phyloP scores from a whole-genome alignment of 2,113 vertebrate genomes.

The Antidorcas marsupialis region DNA sequence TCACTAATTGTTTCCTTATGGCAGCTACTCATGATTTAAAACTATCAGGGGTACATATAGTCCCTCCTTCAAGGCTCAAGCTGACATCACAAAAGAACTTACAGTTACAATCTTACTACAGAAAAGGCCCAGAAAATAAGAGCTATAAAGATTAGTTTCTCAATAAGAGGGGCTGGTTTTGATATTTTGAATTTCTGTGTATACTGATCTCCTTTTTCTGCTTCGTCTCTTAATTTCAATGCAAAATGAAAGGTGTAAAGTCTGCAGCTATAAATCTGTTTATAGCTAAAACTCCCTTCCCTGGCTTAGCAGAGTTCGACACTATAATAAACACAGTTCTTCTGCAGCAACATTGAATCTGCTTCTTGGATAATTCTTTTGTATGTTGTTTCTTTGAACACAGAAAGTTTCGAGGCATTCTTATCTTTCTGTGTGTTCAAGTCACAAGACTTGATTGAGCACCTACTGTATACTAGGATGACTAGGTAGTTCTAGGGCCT shows the following conservation, averaged over 20 bases:
- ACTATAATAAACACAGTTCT: constrained; percentile 55
- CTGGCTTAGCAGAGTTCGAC: constrained; percentile 58
- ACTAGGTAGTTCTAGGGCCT: not conserved
- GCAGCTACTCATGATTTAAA: constrained; percentile 35
- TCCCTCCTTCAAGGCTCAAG: not conserved
- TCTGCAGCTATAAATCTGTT: constrained; percentile 71
- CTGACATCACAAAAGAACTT: not conserved
- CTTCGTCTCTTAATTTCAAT: constrained; percentile 51
- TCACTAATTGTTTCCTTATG: constrained; percentile 67
- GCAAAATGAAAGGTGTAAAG: constrained; percentile 66
- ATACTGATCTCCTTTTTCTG: not conserved
- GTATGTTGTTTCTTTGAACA: constrained; percentile 32
- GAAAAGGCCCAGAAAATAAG: constrained; percentile 32
- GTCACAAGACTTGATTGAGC: not conserved
- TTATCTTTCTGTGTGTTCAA: constrained; percentile 35
- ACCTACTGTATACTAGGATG: not conserved
- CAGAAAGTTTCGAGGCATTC: constrained; percentile 4
- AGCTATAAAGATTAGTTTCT: constrained; percentile 48
- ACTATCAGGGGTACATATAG: not conserved
- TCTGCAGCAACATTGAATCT: constrained; percentile 32
- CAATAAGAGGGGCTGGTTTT: constrained; percentile 43
- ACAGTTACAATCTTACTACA: not conserved
- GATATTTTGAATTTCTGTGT: constrained; percentile 42
- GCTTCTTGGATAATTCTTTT: constrained; percentile 54
- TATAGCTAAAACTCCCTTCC: constrained; percentile 54